Conservation (phyloP, 2,113 vertebrate genomes). For the Peucedramus taeniatus region DNA sequence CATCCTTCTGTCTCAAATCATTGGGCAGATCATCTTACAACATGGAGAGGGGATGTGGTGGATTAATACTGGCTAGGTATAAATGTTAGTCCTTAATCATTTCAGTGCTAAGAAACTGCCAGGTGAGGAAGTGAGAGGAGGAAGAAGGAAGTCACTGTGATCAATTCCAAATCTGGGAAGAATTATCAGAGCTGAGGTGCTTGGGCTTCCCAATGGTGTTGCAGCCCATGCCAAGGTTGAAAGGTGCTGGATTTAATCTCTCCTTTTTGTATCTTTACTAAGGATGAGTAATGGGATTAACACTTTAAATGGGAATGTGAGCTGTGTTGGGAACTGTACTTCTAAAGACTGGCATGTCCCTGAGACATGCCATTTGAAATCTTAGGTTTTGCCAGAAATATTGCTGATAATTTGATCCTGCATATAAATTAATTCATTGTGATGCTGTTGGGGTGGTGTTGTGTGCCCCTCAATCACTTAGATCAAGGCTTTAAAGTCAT, state of each 20-base stretch:
- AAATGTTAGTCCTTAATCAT: neutral
- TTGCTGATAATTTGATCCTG: neutral
- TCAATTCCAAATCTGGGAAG: neutral
- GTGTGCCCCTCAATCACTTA: neutral
- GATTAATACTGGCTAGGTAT: neutral
- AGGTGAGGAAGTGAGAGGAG: neutral
- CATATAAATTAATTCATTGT: neutral
- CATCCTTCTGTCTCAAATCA: neutral
- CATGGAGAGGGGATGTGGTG: neutral
- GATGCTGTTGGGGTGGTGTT: neutral
- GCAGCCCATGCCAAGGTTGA: neutral
- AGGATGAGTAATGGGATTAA: neutral
- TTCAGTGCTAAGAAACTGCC: neutral
- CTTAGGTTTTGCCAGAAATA: neutral
- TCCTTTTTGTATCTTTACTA: neutral
- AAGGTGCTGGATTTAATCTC: neutral
- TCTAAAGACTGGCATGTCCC: neutral
- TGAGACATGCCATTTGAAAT: neutral
- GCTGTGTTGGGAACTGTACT: neutral
- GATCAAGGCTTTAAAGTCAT: neutral
- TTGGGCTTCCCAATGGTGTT: neutral
- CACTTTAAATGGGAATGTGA: neutral
- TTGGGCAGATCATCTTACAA: neutral
- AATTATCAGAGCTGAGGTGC: neutral
- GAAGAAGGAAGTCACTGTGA: neutral